A percentile compares a stretch with the other conserved stretches of the same genome.
Evolutionary conservation across 2,888 invertebrate genomes (phyloP).

Genomic region (Sisyra terminalis): DNA sequence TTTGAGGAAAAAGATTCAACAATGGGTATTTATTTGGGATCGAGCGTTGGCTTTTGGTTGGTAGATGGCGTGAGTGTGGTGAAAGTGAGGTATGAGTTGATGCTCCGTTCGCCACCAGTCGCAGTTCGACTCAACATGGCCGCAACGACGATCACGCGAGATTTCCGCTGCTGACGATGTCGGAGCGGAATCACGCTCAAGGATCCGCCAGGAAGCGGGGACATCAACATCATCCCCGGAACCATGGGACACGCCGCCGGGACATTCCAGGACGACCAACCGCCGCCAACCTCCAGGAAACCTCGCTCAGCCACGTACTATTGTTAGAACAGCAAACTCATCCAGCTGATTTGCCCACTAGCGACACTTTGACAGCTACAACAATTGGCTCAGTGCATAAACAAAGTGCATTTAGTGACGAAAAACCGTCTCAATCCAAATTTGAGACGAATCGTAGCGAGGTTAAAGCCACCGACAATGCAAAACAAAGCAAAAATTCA

Average conservation of each 20-base stretch:
- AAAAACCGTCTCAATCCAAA: no score
- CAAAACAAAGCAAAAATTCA: neutral
- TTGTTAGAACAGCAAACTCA: conserved; percentile 16
- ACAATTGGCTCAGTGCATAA: no score
- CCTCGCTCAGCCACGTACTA: conserved; percentile 17
- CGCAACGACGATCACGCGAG: conserved; percentile 32
- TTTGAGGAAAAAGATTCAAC: no score
- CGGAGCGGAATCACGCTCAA: conserved; percentile 24
- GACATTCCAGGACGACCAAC: conserved; percentile 20
- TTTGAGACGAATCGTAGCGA: conserved; percentile 1
- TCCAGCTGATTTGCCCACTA: conserved; percentile 7
- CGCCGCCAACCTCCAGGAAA: conserved; percentile 10
- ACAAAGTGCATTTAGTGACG: no score
- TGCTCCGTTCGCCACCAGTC: conserved; percentile 22
- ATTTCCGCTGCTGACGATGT: conserved; percentile 19
- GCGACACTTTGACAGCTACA: conserved; percentile 7
- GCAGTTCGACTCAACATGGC: conserved; percentile 46
- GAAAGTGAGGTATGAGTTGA: conserved; percentile 14
- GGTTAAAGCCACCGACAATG: conserved; percentile 2
- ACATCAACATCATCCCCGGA: conserved; percentile 60
- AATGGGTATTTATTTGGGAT: conserved; percentile 1
- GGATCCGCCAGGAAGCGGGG: conserved; percentile 48
- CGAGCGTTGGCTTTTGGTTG: conserved; percentile 8
- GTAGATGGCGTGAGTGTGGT: conserved; percentile 5
- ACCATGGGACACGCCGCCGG: conserved; percentile 29